A percentile compares a stretch with the other conserved stretches of the same genome.
These are phyloP conservation scores for Ceratosolen solmsi DNA, from an alignment of 1,140 invertebrate species.

Conservation along the genomic window DNA sequence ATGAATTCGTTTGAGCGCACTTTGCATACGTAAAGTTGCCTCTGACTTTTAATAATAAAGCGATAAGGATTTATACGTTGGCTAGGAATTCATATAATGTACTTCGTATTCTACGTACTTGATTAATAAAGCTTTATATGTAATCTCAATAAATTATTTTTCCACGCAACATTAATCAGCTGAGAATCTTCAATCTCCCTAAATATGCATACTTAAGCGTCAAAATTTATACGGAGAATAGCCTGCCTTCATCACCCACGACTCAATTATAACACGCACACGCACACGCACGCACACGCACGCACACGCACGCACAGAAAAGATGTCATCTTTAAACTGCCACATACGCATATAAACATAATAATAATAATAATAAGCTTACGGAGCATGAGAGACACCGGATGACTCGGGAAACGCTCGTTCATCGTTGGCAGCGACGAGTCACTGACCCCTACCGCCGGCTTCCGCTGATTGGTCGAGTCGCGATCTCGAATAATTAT, in stretches of 20 bases:
- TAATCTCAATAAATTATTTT: constrained; percentile 31
- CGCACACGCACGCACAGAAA: too few relatives aligned
- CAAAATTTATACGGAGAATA: too few relatives aligned
- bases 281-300: too few relatives aligned
- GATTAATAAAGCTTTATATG: constrained; percentile 36
- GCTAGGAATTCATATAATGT: constrained; percentile 26
- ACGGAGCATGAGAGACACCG: too few relatives aligned
- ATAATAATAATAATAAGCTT: too few relatives aligned
- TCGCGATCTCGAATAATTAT: background rate
- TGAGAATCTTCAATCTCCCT: too few relatives aligned
- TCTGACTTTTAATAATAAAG: constrained; percentile 20
- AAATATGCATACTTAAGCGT: too few relatives aligned
- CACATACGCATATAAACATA: too few relatives aligned
- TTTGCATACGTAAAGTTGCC: background rate
- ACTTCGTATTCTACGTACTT: constrained; percentile 40
- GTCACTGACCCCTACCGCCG: background rate
- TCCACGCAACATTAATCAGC: background rate
- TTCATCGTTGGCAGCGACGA: background rate
- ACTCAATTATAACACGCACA: background rate
- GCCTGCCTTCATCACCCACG: too few relatives aligned
- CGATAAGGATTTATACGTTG: constrained; percentile 26
- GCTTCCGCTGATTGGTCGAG: background rate
- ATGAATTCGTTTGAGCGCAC: background rate
- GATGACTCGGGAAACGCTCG: background rate
- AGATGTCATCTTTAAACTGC: too few relatives aligned